Base-by-base conservation (phyloP, 2,888 invertebrate genomes). In the Lomographa bimaculata region DNA sequence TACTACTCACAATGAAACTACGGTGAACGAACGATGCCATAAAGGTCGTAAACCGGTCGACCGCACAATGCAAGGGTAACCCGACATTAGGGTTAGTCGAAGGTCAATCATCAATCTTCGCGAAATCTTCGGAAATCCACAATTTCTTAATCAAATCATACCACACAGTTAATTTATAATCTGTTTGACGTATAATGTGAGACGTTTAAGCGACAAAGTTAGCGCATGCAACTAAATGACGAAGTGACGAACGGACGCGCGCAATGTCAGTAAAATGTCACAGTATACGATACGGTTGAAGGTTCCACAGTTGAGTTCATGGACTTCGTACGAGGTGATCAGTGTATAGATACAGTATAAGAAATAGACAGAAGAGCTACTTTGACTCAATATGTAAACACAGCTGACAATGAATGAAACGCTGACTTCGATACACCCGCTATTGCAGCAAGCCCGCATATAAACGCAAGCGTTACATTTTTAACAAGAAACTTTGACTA, bases 191-290 rank as follows among this genome's bases (percentile, higher is more conserved):
- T 60, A 55, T 54, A 60, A 59, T 62, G 60, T 47, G 59, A 57
- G 57, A 60, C 50, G 50, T 48, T 57, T 14, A 4, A 14, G n/a
- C n/a, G n/a, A 62, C 76, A 76, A 80, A 77, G 77, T 75, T 73
- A 61, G 50, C 57, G 58, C 59, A 58, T 55, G 62, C 16, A 18
- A n/a, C n/a, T n/a, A n/a, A n/a, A n/a, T n/a, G n/a, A n/a, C n/a
- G n/a, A n/a, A n/a, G n/a, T n/a, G n/a, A 64, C 55, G 47, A 42
- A 50, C 64, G 64, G 64, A 73, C 73, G 66, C 70, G 67, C 54
- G 74, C 78, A 77, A 72, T 79, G 78, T 74, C 79, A 76, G 68
- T 81, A 79, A 83, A 85, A 81, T 81, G 79, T 78, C 77, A 74
- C 65, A 78, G 70, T 83, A 81, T 78, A 82, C 71, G 75, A 69